These are phyloP conservation scores for Pogonognathellus flavescens DNA, from an alignment of 1,140 invertebrate species.

Conservation along the genomic window DNA sequence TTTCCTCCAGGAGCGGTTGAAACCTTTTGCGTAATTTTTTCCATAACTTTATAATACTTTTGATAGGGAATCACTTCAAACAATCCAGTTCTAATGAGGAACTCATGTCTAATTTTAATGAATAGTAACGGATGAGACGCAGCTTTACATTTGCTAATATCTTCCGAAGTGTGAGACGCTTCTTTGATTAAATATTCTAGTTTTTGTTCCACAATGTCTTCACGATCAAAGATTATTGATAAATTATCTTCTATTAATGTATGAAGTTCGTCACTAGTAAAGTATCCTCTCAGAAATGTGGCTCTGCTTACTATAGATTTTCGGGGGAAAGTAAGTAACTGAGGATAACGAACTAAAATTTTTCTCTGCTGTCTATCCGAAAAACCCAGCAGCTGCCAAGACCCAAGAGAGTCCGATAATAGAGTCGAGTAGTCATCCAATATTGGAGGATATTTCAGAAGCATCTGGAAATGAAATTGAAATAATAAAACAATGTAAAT, in stretches of 20 bases:
- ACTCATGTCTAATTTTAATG: conserved; percentile 61
- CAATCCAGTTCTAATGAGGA: conserved; percentile 63
- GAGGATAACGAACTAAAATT: conserved; percentile 51
- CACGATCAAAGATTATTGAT: conserved; percentile 38
- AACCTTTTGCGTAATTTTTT: conserved; percentile 52
- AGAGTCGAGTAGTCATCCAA: conserved; percentile 5
- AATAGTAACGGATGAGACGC: conserved; percentile 11
- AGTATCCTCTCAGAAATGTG: conserved; percentile 53
- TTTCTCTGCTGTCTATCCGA: not conserved
- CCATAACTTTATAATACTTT: conserved; percentile 54
- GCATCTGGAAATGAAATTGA: conserved; percentile 52
- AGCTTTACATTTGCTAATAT: conserved; percentile 52
- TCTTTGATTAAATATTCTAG: conserved; percentile 59
- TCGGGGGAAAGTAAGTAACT: conserved; percentile 9
- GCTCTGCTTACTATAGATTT: conserved; percentile 16
- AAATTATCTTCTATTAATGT: conserved; percentile 49
- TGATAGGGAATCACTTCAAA: conserved; percentile 56
- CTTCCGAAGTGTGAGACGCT: conserved; percentile 52
- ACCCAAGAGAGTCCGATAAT: not conserved
- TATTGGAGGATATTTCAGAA: conserved; percentile 54
- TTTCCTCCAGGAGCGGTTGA: not conserved
- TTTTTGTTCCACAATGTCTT: conserved; percentile 53
- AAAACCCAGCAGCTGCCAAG: conserved; percentile 53
- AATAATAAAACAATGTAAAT: not conserved
- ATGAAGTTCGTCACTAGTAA: conserved; percentile 54